Conservation (phyloP, 1,140 invertebrate species). For the Euschistus heros region DNA sequence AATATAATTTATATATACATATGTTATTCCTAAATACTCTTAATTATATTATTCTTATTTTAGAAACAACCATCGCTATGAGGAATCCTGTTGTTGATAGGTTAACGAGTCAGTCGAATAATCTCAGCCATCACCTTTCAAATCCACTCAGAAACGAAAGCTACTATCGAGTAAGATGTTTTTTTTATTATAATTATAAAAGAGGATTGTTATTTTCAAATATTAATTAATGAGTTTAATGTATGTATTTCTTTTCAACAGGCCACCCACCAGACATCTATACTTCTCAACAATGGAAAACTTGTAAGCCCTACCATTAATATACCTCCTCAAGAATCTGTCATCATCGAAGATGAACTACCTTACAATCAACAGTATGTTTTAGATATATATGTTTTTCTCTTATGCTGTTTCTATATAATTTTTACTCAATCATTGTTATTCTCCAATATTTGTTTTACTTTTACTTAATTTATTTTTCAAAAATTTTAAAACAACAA, state of each 20-base stretch:
- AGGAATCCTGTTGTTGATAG: slow-evolving; percentile 75
- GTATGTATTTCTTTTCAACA: slow-evolving; percentile 27
- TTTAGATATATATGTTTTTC: no score
- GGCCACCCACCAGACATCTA: slow-evolving; percentile 47
- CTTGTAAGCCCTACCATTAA: slow-evolving; percentile 41
- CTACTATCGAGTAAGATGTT: slow-evolving; percentile 49
- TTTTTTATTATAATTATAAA: not conserved
- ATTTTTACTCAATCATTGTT: no score
- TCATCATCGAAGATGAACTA: slow-evolving; percentile 60
- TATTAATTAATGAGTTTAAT: not conserved
- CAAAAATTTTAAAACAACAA: no score
- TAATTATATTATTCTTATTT: slow-evolving; percentile 20
- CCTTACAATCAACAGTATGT: slow-evolving; percentile 23
- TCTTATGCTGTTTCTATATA: no score
- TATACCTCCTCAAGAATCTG: slow-evolving; percentile 41
- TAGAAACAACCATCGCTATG: slow-evolving; percentile 28
- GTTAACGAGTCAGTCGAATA: slow-evolving; percentile 56
- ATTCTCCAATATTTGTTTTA: no score
- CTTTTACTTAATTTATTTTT: no score
- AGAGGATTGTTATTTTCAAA: not conserved
- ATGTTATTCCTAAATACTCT: not conserved
- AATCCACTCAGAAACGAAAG: slow-evolving; percentile 63
- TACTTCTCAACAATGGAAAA: slow-evolving; percentile 36
- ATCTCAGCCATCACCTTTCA: slow-evolving; percentile 33
- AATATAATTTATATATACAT: no score